Percentiles rank a stretch among this genome's conserved stretches.
Evolutionary conservation across 1,140 invertebrate species (phyloP).

Genomic region (Drosophila nebulosa): DNA sequence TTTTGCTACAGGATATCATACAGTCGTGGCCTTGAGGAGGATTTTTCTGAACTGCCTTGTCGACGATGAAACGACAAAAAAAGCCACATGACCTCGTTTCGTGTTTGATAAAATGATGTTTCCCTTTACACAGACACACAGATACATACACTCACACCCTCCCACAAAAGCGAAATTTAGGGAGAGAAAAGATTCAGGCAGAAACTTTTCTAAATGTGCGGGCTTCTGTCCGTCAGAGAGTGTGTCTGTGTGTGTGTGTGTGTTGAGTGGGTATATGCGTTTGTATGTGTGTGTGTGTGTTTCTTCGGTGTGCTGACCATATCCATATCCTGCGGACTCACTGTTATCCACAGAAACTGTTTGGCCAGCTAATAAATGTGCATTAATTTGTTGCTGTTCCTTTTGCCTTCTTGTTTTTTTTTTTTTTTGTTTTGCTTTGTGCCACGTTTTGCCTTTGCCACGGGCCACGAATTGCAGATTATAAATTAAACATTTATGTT

Average conservation of each 20-base stretch:
- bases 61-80: conserved; percentile 5
- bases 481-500: conserved; percentile 48
- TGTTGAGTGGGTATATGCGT: too few relatives aligned
- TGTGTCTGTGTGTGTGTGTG: neutral
- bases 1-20: neutral
- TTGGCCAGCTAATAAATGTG: conserved; percentile 36
- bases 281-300: too few relatives aligned
- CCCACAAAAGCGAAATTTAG: neutral
- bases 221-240: neutral
- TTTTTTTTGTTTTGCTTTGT: neutral
- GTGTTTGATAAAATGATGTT: conserved; percentile 61
- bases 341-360: neutral
- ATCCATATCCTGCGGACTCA: neutral
- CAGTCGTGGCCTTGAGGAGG: neutral
- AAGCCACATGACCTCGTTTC: conserved; percentile 63
- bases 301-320: neutral
- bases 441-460: conserved; percentile 17
- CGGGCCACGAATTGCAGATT: conserved; percentile 35
- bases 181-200: neutral
- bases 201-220: conserved; percentile 24
- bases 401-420: neutral
- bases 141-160: neutral
- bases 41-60: conserved; percentile 13
- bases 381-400: conserved; percentile 50
- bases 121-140: neutral